Conservation (phyloP, 2,113 vertebrate genomes). For the Herpetotheres cachinnans region DNA sequence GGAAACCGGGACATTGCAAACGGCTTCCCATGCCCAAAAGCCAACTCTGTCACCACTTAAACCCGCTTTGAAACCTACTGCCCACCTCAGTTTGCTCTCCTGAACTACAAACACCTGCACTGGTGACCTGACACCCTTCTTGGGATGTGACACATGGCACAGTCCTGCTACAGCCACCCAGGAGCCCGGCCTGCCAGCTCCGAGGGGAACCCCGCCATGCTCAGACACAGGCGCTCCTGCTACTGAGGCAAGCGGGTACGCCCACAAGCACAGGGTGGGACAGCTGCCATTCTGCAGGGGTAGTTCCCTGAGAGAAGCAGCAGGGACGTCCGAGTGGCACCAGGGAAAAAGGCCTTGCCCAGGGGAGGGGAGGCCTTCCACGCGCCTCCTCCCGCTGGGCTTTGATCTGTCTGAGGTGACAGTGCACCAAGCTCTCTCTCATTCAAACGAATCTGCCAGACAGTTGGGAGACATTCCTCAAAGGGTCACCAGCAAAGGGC, state of each 20-base stretch:
- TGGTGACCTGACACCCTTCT: rapidly evolving
- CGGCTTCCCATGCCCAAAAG: background rate
- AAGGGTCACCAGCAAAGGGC: constrained; percentile 31
- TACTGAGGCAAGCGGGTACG: background rate
- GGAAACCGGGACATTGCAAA: background rate
- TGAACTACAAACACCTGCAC: background rate
- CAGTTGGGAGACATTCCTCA: constrained; percentile 42
- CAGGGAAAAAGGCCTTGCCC: background rate
- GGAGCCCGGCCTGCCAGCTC: rapidly evolving
- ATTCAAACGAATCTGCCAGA: constrained; percentile 36
- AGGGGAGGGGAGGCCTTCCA: background rate
- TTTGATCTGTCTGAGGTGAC: constrained; percentile 32
- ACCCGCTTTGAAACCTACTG: background rate
- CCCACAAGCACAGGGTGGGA: rapidly evolving
- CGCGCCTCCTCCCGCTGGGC: background rate
- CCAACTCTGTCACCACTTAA: background rate
- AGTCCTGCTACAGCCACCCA: rapidly evolving
- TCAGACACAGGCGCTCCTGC: background rate
- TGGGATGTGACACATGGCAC: rapidly evolving
- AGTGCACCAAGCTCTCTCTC: background rate
- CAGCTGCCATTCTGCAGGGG: rapidly evolving
- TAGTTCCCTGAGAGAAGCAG: background rate
- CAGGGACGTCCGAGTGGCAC: background rate
- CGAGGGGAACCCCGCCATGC: rapidly evolving
- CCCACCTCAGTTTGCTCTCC: rapidly evolving